A percentile compares a stretch with the other conserved stretches of the same genome.
Evolutionary conservation across 2,888 invertebrate genomes (phyloP).

Genomic region (Cerceris ruficornis): DNA sequence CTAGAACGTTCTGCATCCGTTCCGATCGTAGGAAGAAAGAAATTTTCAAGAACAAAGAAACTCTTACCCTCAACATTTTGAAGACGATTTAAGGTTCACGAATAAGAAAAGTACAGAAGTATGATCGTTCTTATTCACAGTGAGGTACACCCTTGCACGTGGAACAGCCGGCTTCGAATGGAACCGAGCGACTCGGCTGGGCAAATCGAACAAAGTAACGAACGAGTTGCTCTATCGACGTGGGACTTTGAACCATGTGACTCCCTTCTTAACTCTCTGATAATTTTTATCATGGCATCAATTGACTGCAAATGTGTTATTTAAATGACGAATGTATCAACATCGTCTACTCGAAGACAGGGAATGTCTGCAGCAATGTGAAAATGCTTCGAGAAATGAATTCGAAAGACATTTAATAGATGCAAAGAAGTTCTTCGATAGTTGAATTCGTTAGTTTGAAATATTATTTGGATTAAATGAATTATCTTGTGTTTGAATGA

Average conservation of each 20-base stretch:
- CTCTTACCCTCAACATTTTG: constrained; percentile 36
- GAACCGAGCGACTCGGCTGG: background rate
- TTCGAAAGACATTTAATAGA: too few relatives aligned
- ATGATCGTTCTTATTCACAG: background rate
- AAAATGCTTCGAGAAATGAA: too few relatives aligned
- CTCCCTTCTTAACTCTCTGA: background rate
- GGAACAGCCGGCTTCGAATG: background rate
- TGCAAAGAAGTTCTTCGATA: too few relatives aligned
- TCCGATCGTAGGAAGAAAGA: too few relatives aligned
- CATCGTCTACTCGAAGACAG: too few relatives aligned
- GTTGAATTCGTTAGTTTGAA: too few relatives aligned
- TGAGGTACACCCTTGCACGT: too few relatives aligned
- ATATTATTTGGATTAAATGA: too few relatives aligned
- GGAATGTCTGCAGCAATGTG: too few relatives aligned
- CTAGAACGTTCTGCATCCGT: background rate
- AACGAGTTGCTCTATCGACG: background rate
- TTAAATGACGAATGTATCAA: too few relatives aligned
- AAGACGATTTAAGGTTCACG: background rate
- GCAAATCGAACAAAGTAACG: background rate
- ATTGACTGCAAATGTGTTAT: background rate
- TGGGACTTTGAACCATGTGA: constrained; percentile 24
- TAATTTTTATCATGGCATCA: background rate
- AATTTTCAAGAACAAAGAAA: background rate
- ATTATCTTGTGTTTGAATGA: too few relatives aligned
- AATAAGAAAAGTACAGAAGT: background rate